phyloP scores from a whole-genome alignment of 37 sponge, comb jelly and placozoan species.

The Ianthella basta region DNA sequence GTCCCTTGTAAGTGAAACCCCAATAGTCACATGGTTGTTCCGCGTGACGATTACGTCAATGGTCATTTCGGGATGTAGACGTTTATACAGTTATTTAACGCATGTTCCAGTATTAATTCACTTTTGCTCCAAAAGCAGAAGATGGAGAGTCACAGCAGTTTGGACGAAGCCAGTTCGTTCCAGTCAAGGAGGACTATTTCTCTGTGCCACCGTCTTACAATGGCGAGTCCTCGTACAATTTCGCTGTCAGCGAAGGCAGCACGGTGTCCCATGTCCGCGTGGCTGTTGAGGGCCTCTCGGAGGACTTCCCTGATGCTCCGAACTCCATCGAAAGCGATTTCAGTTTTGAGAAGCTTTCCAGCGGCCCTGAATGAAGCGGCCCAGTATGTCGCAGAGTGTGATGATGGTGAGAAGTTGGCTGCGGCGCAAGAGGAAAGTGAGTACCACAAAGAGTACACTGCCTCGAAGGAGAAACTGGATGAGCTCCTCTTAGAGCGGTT shows the following conservation, averaged over 20 bases:
- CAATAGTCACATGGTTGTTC: too few relatives aligned
- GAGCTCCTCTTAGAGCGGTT: conserved; percentile 19
- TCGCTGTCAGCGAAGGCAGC: not conserved
- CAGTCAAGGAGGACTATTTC: conserved; percentile 22
- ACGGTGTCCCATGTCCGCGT: not conserved
- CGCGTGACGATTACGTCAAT: too few relatives aligned
- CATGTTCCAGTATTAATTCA: too few relatives aligned
- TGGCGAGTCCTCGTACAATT: not conserved
- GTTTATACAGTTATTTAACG: too few relatives aligned
- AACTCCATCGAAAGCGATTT: conserved; percentile 20
- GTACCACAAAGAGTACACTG: conserved; percentile 43
- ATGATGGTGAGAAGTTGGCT: not conserved
- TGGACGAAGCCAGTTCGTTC: conserved; percentile 28
- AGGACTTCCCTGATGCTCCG: not conserved
- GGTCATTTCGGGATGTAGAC: too few relatives aligned
- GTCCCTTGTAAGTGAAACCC: too few relatives aligned
- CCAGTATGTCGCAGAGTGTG: not conserved
- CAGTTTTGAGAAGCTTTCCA: conserved; percentile 41
- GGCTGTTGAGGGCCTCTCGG: not conserved
- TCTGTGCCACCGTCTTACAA: not conserved
- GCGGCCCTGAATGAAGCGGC: conserved; percentile 44
- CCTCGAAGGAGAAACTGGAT: conserved; percentile 21
- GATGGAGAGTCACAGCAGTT: not conserved
- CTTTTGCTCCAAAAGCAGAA: too few relatives aligned
- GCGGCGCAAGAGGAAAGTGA: conserved; percentile 34